Percentiles rank a stretch among this genome's conserved stretches.
phyloP scores from a whole-genome alignment of 2,113 vertebrate genomes.

The Pangasianodon hypophthalmus region DNA sequence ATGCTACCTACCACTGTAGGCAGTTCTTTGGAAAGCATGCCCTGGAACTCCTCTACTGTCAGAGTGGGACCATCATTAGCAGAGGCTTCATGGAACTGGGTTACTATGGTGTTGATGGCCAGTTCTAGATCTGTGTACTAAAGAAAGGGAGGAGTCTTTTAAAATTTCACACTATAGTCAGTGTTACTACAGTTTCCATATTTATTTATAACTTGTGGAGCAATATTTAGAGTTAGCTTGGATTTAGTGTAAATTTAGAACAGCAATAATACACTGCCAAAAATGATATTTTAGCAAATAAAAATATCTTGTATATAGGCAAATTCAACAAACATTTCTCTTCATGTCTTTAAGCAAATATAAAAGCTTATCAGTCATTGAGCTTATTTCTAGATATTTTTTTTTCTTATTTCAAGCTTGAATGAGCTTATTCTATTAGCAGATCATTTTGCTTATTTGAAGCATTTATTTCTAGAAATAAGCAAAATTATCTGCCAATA shows the following conservation, averaged over 20 bases:
- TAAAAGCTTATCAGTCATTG: not conserved
- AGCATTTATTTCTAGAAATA: not conserved
- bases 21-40: slow-evolving; percentile 54
- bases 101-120: slow-evolving; percentile 55
- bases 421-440: not conserved
- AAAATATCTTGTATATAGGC: not conserved
- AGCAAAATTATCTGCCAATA: not conserved
- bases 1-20: slow-evolving; percentile 35
- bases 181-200: not conserved
- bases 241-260: not conserved
- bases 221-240: not conserved
- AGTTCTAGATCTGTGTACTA: slow-evolving; percentile 56
- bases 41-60: slow-evolving; percentile 56
- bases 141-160: not conserved
- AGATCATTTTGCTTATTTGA: not conserved
- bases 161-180: not conserved
- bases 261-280: not conserved
- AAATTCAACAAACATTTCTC: not conserved
- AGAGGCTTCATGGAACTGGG: slow-evolving; percentile 53
- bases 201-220: not conserved
- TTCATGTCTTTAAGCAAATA: not conserved
- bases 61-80: slow-evolving; percentile 38
- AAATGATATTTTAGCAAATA: not conserved
- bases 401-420: not conserved
- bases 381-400: not conserved